Conservation (phyloP, 1,140 invertebrate genomes). For the Sycophila sp. region DNA sequence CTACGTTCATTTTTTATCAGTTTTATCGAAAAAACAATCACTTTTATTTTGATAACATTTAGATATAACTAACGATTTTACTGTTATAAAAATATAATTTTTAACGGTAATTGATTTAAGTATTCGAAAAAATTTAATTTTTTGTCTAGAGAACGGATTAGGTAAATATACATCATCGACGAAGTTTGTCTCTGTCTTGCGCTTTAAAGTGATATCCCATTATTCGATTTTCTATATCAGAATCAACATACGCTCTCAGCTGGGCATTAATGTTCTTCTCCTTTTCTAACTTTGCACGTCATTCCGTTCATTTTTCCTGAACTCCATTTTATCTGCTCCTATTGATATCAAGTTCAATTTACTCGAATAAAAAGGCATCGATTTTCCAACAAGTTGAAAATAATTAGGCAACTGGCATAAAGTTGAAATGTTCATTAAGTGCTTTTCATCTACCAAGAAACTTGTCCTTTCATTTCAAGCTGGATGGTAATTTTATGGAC, state of each 20-base stretch:
- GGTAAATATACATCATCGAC: too few relatives aligned
- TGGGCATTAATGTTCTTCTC: background rate
- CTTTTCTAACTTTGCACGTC: background rate
- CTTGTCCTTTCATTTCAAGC: background rate
- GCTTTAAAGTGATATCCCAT: background rate
- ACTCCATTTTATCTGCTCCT: background rate
- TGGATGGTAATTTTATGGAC: background rate
- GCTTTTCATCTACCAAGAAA: background rate
- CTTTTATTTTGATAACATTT: too few relatives aligned
- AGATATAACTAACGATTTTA: too few relatives aligned
- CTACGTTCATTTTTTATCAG: too few relatives aligned
- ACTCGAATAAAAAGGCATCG: background rate
- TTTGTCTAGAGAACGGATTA: too few relatives aligned
- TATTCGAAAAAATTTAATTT: too few relatives aligned
- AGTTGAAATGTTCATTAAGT: background rate
- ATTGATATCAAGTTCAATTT: background rate
- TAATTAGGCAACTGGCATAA: background rate
- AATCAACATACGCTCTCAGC: background rate
- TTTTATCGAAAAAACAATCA: too few relatives aligned
- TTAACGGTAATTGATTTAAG: too few relatives aligned
- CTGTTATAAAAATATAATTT: too few relatives aligned
- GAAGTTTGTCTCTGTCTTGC: too few relatives aligned
- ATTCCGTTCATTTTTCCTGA: background rate
- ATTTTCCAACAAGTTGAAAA: background rate
- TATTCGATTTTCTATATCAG: background rate